A percentile compares a stretch with the other conserved stretches of the same genome.
These are phyloP conservation scores for Galbula dea DNA, from an alignment of 2,113 vertebrate genomes.

Conservation along the genomic window DNA sequence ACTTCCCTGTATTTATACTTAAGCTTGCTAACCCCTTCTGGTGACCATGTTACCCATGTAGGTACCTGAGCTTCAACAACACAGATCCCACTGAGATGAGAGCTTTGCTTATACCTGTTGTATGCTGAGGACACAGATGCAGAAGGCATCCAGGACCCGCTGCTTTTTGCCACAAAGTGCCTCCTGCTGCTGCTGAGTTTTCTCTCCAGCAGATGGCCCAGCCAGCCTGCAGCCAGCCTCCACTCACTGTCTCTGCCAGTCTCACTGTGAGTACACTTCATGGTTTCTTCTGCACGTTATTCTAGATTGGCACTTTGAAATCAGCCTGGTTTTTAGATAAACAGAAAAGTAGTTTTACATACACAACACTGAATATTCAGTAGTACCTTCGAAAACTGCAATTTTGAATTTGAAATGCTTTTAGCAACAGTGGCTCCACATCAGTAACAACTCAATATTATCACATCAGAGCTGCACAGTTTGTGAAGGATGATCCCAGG, in stretches of 20 bases:
- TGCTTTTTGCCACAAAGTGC: background rate
- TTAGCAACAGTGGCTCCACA: background rate
- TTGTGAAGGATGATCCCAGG: background rate
- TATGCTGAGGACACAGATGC: background rate
- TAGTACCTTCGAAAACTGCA: background rate
- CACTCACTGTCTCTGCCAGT: background rate
- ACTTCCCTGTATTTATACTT: background rate
- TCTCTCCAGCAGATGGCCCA: constrained; percentile 37
- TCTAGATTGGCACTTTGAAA: background rate
- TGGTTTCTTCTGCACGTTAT: background rate
- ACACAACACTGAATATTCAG: background rate
- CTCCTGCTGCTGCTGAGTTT: fast-evolving
- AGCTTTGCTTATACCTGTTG: background rate
- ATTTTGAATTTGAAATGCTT: background rate
- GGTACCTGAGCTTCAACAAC: background rate
- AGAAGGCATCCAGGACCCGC: background rate
- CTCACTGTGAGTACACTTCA: fast-evolving
- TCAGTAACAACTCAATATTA: background rate
- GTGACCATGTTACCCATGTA: too few relatives aligned
- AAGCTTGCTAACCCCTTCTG: background rate
- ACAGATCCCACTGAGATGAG: fast-evolving
- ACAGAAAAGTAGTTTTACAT: background rate
- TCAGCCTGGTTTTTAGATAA: background rate
- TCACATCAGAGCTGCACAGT: background rate
- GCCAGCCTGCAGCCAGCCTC: background rate